Evolutionary conservation across 2,113 vertebrate genomes (phyloP).

Genomic region (Sigmodon hispidus): DNA sequence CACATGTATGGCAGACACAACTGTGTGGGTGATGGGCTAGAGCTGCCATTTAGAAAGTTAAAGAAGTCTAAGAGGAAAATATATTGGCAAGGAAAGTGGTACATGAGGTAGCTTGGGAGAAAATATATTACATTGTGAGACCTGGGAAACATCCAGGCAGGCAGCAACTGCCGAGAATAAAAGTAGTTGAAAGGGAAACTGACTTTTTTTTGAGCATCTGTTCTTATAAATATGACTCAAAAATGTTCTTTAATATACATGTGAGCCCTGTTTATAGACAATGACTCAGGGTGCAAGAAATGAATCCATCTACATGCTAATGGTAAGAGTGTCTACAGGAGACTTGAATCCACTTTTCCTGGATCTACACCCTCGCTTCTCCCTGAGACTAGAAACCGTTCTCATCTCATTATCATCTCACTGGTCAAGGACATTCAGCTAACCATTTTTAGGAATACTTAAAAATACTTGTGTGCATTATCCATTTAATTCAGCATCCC

Average conservation of each 20-base stretch:
- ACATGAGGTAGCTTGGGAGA: neutral
- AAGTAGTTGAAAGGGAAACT: neutral
- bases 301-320: neutral
- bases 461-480: neutral
- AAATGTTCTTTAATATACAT: neutral
- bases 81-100: neutral
- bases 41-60: neutral
- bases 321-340: neutral
- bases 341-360: neutral
- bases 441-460: neutral
- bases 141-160: neutral
- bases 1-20: neutral
- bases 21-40: neutral
- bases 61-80: neutral
- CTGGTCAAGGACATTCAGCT: neutral
- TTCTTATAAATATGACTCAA: neutral
- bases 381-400: neutral
- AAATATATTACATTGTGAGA: neutral
- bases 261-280: neutral
- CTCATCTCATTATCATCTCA: neutral
- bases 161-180: constrained; percentile 29
- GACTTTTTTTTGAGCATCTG: constrained; percentile 32
- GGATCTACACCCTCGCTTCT: neutral
- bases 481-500: neutral
- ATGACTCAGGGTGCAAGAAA: neutral